Percentiles rank a stretch among this genome's conserved stretches.
These are phyloP conservation scores for Nematolebias whitei DNA, from an alignment of 2,113 vertebrate species.

Conservation along the genomic window DNA sequence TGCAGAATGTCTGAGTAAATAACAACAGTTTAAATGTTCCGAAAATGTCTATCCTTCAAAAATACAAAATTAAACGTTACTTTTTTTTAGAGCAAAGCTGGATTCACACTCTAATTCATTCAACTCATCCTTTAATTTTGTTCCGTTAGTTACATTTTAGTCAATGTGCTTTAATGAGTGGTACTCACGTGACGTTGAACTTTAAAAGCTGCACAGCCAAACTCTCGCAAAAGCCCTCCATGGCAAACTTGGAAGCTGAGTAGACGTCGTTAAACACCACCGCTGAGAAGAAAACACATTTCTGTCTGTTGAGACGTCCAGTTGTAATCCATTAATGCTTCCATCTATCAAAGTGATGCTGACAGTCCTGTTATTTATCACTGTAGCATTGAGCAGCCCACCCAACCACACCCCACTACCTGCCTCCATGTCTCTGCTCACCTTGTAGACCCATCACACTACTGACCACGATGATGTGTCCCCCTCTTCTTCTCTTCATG, in stretches of 20 bases:
- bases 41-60: neutral
- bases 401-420: neutral
- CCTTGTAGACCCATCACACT: constrained; percentile 82
- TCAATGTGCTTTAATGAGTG: neutral
- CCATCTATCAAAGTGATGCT: constrained; percentile 1
- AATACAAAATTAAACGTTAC: neutral
- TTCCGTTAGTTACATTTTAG: neutral
- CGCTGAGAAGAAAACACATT: constrained; percentile 43
- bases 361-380: constrained; percentile 12
- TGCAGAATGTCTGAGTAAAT: neutral
- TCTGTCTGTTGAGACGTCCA: neutral
- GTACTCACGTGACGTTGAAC: constrained; percentile 79
- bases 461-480: constrained; percentile 80
- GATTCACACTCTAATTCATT: no score
- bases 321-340: neutral
- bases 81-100: neutral
- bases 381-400: neutral
- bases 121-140: no score
- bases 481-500: constrained; percentile 77
- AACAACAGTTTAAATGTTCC: no score
- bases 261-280: constrained; percentile 81
- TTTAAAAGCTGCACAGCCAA: constrained; percentile 75
- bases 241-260: constrained; percentile 80
- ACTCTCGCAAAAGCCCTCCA: constrained; percentile 82
- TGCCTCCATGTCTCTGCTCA: constrained; percentile 25